A percentile compares a stretch with the other conserved stretches of the same genome.
phyloP scores from a whole-genome alignment of 2,888 invertebrate species.

The Pollenia angustigena region DNA sequence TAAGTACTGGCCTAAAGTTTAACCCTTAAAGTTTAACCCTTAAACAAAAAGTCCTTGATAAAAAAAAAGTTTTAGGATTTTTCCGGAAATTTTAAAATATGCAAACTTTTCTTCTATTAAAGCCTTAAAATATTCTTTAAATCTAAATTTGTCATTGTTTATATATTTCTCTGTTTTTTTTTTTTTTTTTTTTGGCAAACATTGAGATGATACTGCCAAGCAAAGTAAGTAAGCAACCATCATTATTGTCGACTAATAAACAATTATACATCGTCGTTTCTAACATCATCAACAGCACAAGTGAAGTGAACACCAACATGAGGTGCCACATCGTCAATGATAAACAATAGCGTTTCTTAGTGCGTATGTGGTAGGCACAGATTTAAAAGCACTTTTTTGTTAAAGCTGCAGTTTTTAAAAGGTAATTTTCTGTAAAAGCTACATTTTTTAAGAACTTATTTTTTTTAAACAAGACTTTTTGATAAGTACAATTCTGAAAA shows the following conservation, averaged over 20 bases:
- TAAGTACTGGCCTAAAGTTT: neutral
- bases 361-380: too few species aligned
- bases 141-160: constrained; percentile 38
- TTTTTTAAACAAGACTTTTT: too few species aligned
- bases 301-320: neutral
- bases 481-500: too few species aligned
- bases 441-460: too few species aligned
- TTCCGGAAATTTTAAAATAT: constrained; percentile 20
- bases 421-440: too few species aligned
- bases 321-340: constrained; percentile 18
- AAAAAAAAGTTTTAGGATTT: neutral
- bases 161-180: constrained; percentile 14
- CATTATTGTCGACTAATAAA: constrained; percentile 10
- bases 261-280: neutral
- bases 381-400: too few species aligned
- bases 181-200: constrained; percentile 13
- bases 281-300: constrained; percentile 16
- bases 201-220: constrained; percentile 11
- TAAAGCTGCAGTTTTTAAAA: too few species aligned
- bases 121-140: constrained; percentile 27
- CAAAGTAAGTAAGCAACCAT: constrained; percentile 15
- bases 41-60: constrained; percentile 10
- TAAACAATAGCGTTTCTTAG: constrained; percentile 10
- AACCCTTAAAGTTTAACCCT: neutral
- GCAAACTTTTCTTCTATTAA: neutral